Evolutionary conservation across 2,797 vertebrate species (phyloP), one percentile per base, ranked within the genome.

Genomic region (Danio tinwini): DNA sequence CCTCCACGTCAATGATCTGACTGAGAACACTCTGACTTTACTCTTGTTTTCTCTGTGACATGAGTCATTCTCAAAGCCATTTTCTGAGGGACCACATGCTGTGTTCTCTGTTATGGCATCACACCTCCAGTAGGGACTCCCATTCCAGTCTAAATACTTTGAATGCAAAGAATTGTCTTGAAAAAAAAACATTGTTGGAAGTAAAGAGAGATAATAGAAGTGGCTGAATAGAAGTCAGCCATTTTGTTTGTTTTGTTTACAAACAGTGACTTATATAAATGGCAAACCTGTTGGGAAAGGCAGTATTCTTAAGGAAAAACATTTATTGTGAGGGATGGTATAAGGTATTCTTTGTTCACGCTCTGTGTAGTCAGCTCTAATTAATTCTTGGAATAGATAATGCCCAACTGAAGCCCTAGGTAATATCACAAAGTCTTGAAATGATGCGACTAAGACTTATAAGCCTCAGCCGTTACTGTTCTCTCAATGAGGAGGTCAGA

Each of bases 401-500:
- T 55, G 81, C 52, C 59, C 72, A 61, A 70, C 58, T 65, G 69
- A 75, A 83, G 79, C 68, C 84, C 78, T 63, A 42, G 81, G 81
- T 80, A 80, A 29, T 55, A 78, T 83, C 70, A 7, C 62, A 64
- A 84, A 74, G 82, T 4, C 4, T 58, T 59, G 5, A 69, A 70
- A 69, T 19, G 16, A 55, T 56, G 44, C 0, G 52, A 63, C 53
- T 2, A 39, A 61, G 40, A 63, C 47, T 56, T 53, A 75, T 44
- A 69, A 62, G 47, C 73, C 39, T 59, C 59, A 49, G 49, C 69
- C 19, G 53, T 69, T 64, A 40, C 21, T 39, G 11, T 42, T 52
- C 59, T 13, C 55, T 58, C 45, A 63, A 81, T n/a, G 64, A 86
- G 74, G 42, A 63, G 86, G 85, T 89, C 79, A 87, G 81, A 78